These are phyloP conservation scores for Aldabrachelys gigantea DNA, from an alignment of 2,113 vertebrate species.

Conservation along the genomic window DNA sequence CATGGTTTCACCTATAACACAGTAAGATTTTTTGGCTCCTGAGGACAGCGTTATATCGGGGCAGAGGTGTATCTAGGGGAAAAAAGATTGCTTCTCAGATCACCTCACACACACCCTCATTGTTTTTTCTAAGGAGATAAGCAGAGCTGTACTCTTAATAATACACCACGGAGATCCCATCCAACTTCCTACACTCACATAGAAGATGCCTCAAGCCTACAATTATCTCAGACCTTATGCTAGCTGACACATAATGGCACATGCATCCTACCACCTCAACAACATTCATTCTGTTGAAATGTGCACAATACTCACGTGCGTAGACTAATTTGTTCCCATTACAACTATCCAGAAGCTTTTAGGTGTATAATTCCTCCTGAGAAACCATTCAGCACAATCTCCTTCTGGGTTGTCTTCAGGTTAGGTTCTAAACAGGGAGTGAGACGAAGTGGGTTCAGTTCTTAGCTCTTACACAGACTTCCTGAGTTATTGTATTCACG, in stretches of 20 bases:
- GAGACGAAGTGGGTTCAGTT: background rate
- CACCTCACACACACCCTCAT: fast-evolving
- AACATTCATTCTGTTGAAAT: background rate
- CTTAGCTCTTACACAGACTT: background rate
- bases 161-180: background rate
- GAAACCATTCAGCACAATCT: fast-evolving
- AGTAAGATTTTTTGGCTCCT: no score
- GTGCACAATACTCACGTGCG: fast-evolving
- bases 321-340: background rate
- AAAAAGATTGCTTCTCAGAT: fast-evolving
- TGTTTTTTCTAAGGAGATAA: background rate
- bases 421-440: background rate
- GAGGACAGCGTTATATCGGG: no score
- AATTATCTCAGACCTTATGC: background rate
- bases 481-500: background rate
- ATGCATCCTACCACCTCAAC: background rate
- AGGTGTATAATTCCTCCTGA: background rate
- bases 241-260: background rate
- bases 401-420: background rate
- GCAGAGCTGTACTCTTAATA: background rate
- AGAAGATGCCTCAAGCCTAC: background rate
- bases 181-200: background rate
- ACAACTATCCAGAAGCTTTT: background rate
- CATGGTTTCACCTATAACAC: no score
- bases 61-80: fast-evolving